These are phyloP conservation scores for Aleiodes sp. DNA, from an alignment of 1,140 invertebrate species.

Conservation along the genomic window DNA sequence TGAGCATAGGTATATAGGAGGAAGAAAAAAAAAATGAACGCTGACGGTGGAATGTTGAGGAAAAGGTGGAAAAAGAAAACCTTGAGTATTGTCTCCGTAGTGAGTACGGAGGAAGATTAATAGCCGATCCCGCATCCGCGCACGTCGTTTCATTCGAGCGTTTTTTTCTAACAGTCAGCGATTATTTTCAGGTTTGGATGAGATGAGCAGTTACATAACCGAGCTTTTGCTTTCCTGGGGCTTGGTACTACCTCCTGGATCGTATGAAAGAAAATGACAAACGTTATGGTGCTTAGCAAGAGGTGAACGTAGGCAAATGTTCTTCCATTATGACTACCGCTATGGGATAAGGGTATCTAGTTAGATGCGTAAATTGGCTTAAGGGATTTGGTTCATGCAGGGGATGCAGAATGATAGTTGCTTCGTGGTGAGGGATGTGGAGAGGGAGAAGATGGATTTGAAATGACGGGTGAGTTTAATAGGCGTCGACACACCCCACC, in stretches of 20 bases:
- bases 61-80: background rate
- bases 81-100: background rate
- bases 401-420: background rate
- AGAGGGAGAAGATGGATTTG: background rate
- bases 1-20: constrained; percentile 3
- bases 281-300: background rate
- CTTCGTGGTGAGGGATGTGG: too few species aligned
- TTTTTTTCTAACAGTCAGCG: constrained; percentile 38
- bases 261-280: too few species aligned
- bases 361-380: constrained; percentile 44
- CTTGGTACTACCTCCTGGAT: background rate
- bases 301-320: constrained; percentile 3
- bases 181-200: constrained; percentile 28
- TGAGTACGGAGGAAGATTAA: constrained; percentile 32
- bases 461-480: constrained; percentile 22
- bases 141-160: constrained; percentile 29
- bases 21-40: background rate
- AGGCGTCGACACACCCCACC: background rate
- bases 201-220: background rate
- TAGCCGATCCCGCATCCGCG: constrained; percentile 34
- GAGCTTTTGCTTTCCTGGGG: background rate
- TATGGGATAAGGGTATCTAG: constrained; percentile 30
- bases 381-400: constrained; percentile 38
- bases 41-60: background rate
- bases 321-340: constrained; percentile 31